Percentiles rank a stretch among this genome's conserved stretches.
phyloP scores from a whole-genome alignment of 2,797 vertebrate species.

The Alcedo atthis region DNA sequence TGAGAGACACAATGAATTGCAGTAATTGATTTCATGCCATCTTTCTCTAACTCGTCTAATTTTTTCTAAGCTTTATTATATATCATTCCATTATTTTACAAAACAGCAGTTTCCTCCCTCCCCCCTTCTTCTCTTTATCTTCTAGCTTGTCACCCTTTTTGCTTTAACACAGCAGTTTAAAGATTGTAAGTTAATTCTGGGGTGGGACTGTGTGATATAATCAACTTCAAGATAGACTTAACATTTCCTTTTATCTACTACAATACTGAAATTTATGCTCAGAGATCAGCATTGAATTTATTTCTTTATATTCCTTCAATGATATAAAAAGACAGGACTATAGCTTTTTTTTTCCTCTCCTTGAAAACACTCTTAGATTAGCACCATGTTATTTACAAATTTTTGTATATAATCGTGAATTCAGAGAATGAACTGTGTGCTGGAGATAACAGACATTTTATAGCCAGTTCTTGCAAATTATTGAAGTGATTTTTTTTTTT shows the following conservation, averaged over 20 bases:
- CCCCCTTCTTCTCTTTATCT: background rate
- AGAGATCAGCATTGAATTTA: background rate
- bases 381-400: slow-evolving; percentile 28
- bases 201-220: slow-evolving; percentile 43
- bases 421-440: slow-evolving; percentile 32
- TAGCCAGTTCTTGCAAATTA: background rate
- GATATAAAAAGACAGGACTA: background rate
- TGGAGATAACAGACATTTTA: slow-evolving; percentile 43
- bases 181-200: slow-evolving; percentile 32
- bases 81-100: background rate
- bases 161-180: background rate
- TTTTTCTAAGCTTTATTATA: background rate
- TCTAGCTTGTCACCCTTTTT: slow-evolving; percentile 2
- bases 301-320: background rate
- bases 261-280: slow-evolving; percentile 14
- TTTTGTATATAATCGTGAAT: slow-evolving; percentile 30
- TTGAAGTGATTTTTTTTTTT: slow-evolving; percentile 38
- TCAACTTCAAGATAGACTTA: slow-evolving; percentile 40
- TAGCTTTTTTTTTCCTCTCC: background rate
- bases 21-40: background rate
- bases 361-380: slow-evolving; percentile 35
- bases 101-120: background rate
- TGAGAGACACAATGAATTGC: background rate
- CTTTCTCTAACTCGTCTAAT: background rate
- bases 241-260: slow-evolving; percentile 12